These are phyloP conservation scores for Ramphastos sulfuratus DNA, from an alignment of 2,113 vertebrate genomes.

Conservation along the genomic window DNA sequence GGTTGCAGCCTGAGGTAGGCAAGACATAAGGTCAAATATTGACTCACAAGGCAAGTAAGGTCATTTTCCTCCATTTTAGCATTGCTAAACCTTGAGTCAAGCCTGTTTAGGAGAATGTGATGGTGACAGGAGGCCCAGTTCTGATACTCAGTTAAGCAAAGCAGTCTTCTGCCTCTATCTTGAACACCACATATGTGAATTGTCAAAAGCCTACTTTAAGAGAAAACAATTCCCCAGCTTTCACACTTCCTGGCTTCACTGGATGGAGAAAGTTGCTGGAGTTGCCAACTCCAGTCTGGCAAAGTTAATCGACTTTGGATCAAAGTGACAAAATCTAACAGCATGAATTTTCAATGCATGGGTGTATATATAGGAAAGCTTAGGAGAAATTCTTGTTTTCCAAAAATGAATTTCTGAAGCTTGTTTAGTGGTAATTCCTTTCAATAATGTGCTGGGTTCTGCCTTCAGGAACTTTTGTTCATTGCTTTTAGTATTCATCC, in stretches of 20 bases:
- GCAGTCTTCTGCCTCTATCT: neutral
- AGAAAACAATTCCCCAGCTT: neutral
- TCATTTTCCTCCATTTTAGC: neutral
- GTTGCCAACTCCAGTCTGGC: slow-evolving; percentile 17
- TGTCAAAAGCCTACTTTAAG: slow-evolving; percentile 8
- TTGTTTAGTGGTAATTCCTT: neutral
- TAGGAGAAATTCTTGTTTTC: neutral
- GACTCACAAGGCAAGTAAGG: neutral
- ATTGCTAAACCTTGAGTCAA: neutral
- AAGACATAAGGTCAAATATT: neutral
- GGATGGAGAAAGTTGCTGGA: slow-evolving; percentile 6
- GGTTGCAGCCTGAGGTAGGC: neutral
- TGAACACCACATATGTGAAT: neutral
- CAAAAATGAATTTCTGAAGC: neutral
- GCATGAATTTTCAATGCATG: neutral
- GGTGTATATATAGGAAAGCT: neutral
- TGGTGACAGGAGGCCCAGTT: slow-evolving; percentile 15
- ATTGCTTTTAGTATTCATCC: neutral
- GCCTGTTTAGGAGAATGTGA: neutral
- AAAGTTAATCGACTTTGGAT: neutral
- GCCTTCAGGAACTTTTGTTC: neutral
- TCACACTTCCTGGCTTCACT: slow-evolving; percentile 7
- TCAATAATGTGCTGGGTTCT: neutral
- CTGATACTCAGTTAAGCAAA: slow-evolving; percentile 10
- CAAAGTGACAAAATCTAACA: neutral